Base-by-base conservation (phyloP, 2,113 vertebrate species). In the Acrocephalus arundinaceus region DNA sequence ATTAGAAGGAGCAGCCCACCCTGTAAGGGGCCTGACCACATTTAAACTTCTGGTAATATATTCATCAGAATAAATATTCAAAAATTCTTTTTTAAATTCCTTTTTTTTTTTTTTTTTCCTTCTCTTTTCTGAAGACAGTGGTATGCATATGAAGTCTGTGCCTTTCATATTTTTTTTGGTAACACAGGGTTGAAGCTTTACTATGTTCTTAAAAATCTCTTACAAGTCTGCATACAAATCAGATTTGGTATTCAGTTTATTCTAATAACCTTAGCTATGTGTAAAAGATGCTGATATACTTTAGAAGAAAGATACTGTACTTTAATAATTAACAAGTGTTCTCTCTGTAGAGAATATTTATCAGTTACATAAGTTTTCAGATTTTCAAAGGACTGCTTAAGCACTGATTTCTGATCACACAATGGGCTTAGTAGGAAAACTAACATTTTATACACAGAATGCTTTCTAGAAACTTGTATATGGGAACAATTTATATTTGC, bases 171-270 rank as follows among this genome's bases (percentile, higher is more conserved):
- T 72, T 86, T 87, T 87, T 90, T 93, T 90, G 14, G n/a, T 74
- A 92, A 68, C 65, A 84, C 37, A 48, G 18, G 86, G 92, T 31
- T 82, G 70, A 94, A 92, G n/a, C 46, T 92, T 86, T 84, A 89
- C 86, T 92, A 51, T 84, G 80, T 95, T 95, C 87, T 96, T 92
- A 78, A 89, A 95, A 96, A 82, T 89, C 76, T 89, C 73, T 95
- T 94, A 85, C 52, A 94, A 94, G 90, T 85, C 59, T 86, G 88
- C 88, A 89, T 94, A 92, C 57, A 90, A 93, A 96, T 94, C 85
- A 91, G 74, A 85, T 90, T 94, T 70, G 66, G 48, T 91, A 89
- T 96, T 95, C 77, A 59, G 74, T 94, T 96, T 92, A 96, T 96
- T 96, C 84, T 93, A 94, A 89, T 94, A 87, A 93, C 67, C 59